Conservation (phyloP, 2,113 vertebrate species). For the Uropsilus gracilis region DNA sequence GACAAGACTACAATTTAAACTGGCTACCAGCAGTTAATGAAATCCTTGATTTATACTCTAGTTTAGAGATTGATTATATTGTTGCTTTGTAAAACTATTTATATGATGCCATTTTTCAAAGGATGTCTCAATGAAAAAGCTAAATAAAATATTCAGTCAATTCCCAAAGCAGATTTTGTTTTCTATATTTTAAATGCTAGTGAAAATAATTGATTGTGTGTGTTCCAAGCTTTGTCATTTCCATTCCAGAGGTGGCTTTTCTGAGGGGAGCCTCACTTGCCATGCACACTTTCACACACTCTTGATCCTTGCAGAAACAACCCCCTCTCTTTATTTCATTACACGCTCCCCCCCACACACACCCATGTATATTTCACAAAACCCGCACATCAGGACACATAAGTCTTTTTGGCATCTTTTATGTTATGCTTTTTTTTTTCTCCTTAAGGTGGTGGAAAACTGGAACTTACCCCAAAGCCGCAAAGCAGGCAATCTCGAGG, state of each 20-base stretch:
- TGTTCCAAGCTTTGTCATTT: slow-evolving; percentile 81
- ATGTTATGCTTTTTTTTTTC: slow-evolving; percentile 81
- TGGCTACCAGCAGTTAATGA: slow-evolving; percentile 97
- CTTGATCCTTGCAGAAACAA: slow-evolving; percentile 68
- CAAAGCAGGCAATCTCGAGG: slow-evolving; percentile 86
- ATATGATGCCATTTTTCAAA: slow-evolving; percentile 91
- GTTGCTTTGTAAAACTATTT: slow-evolving; percentile 96
- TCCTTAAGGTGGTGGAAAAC: slow-evolving; percentile 84
- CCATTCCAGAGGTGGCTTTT: slow-evolving; percentile 74
- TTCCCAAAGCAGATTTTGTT: slow-evolving; percentile 83
- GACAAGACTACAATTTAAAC: slow-evolving; percentile 95
- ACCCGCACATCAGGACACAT: slow-evolving; percentile 70
- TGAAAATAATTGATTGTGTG: slow-evolving; percentile 82
- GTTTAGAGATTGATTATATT: slow-evolving; percentile 95
- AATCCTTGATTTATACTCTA: slow-evolving; percentile 96
- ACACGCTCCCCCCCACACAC: neutral
- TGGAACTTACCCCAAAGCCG: slow-evolving; percentile 86
- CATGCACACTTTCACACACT: slow-evolving; percentile 69
- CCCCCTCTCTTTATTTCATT: slow-evolving; percentile 71
- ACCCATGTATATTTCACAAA: slow-evolving; percentile 78
- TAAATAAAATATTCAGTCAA: slow-evolving; percentile 84
- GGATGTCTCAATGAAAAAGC: slow-evolving; percentile 85
- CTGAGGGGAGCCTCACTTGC: slow-evolving; percentile 71
- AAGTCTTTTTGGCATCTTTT: slow-evolving; percentile 80
- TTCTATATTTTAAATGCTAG: slow-evolving; percentile 84